These are phyloP conservation scores for Argynnis bischoffii DNA, from an alignment of 2,888 invertebrate species.

Conservation along the genomic window DNA sequence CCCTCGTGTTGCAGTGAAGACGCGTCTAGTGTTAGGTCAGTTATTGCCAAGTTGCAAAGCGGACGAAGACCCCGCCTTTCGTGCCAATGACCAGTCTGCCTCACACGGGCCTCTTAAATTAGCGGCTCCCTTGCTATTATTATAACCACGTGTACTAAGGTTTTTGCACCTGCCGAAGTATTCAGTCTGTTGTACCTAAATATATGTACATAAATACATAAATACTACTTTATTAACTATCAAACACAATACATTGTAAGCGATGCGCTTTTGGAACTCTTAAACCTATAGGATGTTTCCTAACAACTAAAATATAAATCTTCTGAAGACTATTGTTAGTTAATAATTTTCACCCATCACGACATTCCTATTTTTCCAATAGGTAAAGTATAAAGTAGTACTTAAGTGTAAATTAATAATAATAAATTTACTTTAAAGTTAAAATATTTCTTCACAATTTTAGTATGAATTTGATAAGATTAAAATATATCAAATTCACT, in stretches of 20 bases:
- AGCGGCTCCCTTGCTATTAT: constrained; percentile 40
- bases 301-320: too few species aligned
- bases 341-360: too few species aligned
- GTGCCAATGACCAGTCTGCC: constrained; percentile 66
- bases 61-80: constrained; percentile 54
- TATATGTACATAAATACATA: not conserved
- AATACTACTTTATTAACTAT: not conserved
- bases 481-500: not conserved
- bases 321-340: too few species aligned
- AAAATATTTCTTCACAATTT: not conserved
- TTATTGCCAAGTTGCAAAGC: constrained; percentile 57
- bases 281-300: too few species aligned
- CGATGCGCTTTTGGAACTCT: too few species aligned
- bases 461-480: not conserved
- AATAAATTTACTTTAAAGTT: too few species aligned
- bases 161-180: not conserved
- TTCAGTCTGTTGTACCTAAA: not conserved
- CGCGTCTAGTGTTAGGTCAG: constrained; percentile 74
- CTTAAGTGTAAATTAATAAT: too few species aligned
- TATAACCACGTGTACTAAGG: constrained; percentile 22
- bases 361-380: too few species aligned
- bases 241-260: too few species aligned
- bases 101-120: constrained; percentile 54
- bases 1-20: constrained; percentile 51
- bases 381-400: too few species aligned